Conservation (phyloP, 2,113 vertebrate genomes). For the Takifugu flavidus region DNA sequence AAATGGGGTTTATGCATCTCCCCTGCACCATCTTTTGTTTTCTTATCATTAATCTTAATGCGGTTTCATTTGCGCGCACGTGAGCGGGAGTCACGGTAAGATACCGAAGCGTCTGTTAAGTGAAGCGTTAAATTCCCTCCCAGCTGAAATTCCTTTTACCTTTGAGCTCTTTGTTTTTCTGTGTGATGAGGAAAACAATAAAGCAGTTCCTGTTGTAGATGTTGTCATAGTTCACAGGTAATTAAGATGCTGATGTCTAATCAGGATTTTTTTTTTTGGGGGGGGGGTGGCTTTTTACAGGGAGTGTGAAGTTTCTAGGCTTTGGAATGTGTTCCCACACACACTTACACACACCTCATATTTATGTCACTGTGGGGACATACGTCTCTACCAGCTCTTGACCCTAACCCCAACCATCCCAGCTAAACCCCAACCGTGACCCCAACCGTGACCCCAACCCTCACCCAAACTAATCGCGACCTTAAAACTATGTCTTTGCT, state of each 20-base stretch:
- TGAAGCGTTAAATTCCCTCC: constrained; percentile 56
- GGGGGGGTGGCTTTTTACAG: background rate
- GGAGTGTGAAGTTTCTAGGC: background rate
- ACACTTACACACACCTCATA: too few species aligned
- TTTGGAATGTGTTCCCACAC: background rate
- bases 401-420: too few species aligned
- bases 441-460: too few species aligned
- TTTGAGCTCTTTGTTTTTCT: background rate
- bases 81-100: constrained; percentile 40
- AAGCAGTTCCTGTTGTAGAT: constrained; percentile 33
- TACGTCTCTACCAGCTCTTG: too few species aligned
- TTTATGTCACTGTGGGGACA: too few species aligned
- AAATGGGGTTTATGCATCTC: constrained; percentile 64
- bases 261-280: constrained; percentile 35
- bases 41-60: constrained; percentile 73
- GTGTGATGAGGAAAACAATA: constrained; percentile 37
- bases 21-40: constrained; percentile 57
- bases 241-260: constrained; percentile 51
- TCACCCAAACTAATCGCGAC: too few species aligned
- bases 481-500: too few species aligned
- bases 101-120: constrained; percentile 53
- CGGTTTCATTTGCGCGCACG: constrained; percentile 53
- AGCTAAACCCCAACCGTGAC: too few species aligned
- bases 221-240: constrained; percentile 43
- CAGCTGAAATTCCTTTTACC: constrained; percentile 32